A percentile compares a stretch with the other conserved stretches of the same genome.
Conservation (phyloP, 2,797 vertebrate species). For the Knipowitschia caucasica region DNA sequence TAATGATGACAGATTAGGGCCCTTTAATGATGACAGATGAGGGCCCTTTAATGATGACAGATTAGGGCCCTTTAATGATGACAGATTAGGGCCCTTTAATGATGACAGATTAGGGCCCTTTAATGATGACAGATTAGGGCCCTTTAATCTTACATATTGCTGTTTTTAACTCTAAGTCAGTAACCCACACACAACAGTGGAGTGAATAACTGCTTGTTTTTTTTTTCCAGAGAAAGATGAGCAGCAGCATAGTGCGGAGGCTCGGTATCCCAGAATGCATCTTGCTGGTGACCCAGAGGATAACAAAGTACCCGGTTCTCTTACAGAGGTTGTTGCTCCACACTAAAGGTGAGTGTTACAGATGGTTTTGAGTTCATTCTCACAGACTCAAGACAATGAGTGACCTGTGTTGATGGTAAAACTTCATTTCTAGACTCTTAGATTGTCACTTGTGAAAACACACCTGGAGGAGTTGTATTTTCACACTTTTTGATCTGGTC, state of each 20-base stretch:
- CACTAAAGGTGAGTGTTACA: conserved; percentile 82
- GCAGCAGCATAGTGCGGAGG: conserved; percentile 88
- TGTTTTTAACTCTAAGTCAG: no score
- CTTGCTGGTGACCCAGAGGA: conserved; percentile 93
- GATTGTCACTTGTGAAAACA: conserved; percentile 18
- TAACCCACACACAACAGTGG: no score
- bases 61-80: no score
- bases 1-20: no score
- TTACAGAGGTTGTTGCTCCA: conserved; percentile 91
- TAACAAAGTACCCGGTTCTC: conserved; percentile 96
- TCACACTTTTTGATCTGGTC: conserved; percentile 56
- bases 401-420: conserved; percentile 6
- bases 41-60: no score
- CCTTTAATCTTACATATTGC: no score
- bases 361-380: not conserved
- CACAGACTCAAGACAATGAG: conserved; percentile 22
- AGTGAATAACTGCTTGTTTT: conserved; percentile 20
- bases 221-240: conserved; percentile 91
- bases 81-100: no score
- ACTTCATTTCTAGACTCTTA: conserved; percentile 11
- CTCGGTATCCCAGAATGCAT: conserved; percentile 95
- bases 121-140: no score
- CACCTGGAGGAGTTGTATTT: conserved; percentile 29
- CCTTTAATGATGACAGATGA: no score
- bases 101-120: no score